phyloP scores from a whole-genome alignment of 2,888 invertebrate species.

The Harpagoxenus sublaevis region DNA sequence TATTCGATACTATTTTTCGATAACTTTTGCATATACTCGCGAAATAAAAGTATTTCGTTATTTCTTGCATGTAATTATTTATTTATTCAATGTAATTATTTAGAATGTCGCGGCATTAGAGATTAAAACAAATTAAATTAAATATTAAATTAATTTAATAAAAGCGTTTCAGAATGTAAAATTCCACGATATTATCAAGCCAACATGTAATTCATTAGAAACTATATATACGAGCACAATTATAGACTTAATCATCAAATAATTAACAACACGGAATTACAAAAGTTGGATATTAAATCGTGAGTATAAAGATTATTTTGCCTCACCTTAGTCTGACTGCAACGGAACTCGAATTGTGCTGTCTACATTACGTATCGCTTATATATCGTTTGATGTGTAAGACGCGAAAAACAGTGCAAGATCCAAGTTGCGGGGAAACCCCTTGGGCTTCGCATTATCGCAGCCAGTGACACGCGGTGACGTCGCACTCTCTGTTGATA shows the following conservation, averaged over 20 bases:
- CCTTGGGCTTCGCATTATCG: conserved; percentile 9
- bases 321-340: neutral
- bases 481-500: conserved; percentile 20
- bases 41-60: neutral
- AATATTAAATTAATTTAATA: conserved; percentile 18
- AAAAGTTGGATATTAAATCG: neutral
- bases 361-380: conserved; percentile 2
- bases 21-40: neutral
- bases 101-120: too few species aligned
- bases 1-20: neutral
- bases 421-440: conserved; percentile 27
- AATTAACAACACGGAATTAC: neutral
- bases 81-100: neutral
- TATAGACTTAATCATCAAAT: neutral
- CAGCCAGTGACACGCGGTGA: conserved; percentile 26
- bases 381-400: conserved; percentile 22
- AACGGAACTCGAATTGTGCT: neutral
- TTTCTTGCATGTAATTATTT: neutral
- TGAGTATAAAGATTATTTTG: neutral
- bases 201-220: neutral
- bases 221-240: neutral
- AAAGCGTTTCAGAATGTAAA: neutral
- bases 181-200: neutral
- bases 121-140: neutral
- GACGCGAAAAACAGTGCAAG: neutral